Conservation (phyloP, 2,113 vertebrate genomes). For the Ceuthmochares aereus region DNA sequence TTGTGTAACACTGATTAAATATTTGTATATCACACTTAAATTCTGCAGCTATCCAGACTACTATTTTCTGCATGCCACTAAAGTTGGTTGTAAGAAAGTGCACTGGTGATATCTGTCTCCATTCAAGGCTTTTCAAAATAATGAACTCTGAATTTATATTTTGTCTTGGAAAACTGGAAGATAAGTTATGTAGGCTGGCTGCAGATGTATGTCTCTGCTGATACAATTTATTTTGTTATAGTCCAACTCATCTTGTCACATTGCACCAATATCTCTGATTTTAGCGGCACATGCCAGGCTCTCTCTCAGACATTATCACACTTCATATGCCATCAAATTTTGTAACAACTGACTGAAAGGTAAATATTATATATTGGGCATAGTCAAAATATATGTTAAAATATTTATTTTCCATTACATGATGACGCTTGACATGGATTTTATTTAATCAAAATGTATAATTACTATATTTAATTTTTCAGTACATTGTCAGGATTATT, state of each 20-base stretch:
- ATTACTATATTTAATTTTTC: background rate
- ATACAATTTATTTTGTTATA: background rate
- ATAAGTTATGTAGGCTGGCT: background rate
- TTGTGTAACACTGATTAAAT: background rate
- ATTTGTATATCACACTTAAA: background rate
- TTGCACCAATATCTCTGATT: background rate
- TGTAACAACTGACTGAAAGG: background rate
- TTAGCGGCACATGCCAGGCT: background rate
- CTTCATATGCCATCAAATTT: background rate
- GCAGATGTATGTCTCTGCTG: background rate
- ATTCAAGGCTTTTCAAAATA: slow-evolving; percentile 3
- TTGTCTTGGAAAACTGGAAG: background rate
- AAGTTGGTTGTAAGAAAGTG: background rate
- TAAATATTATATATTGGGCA: background rate
- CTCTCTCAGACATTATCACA: background rate
- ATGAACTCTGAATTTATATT: background rate
- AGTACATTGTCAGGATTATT: background rate
- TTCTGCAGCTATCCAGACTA: background rate
- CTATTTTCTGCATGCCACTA: background rate
- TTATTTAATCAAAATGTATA: background rate
- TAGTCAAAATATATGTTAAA: background rate
- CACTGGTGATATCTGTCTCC: background rate
- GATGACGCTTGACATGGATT: background rate
- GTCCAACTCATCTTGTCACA: background rate
- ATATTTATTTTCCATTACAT: background rate